These are phyloP conservation scores for Coenonympha arcania DNA, from an alignment of 2,888 invertebrate species.

Conservation along the genomic window DNA sequence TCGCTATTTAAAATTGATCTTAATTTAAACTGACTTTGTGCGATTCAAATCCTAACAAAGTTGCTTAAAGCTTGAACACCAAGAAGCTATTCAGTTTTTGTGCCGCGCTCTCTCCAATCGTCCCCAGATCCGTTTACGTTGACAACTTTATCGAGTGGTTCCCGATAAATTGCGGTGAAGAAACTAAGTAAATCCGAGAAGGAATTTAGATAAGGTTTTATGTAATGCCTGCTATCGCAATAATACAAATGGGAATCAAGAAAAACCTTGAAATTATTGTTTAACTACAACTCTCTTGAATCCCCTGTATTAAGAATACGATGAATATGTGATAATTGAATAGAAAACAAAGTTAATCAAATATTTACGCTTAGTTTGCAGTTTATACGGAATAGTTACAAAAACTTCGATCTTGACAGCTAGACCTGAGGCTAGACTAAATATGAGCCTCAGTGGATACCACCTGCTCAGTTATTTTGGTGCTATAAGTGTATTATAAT, in stretches of 20 bases:
- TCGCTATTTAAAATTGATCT: too few relatives aligned
- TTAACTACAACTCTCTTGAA: too few relatives aligned
- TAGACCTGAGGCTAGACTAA: too few relatives aligned
- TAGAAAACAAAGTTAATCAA: too few relatives aligned
- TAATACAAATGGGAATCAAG: slow-evolving; percentile 67
- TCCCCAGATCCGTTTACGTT: slow-evolving; percentile 62
- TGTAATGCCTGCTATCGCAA: slow-evolving; percentile 67
- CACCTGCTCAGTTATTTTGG: too few relatives aligned
- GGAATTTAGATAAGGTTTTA: slow-evolving; percentile 74
- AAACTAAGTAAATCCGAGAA: slow-evolving; percentile 74
- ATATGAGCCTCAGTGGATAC: too few relatives aligned
- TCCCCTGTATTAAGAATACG: too few relatives aligned
- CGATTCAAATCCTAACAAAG: neutral
- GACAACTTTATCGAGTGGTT: slow-evolving; percentile 74
- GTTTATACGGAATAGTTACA: too few relatives aligned
- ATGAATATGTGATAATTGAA: too few relatives aligned
- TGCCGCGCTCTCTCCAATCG: slow-evolving; percentile 60
- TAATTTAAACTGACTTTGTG: neutral
- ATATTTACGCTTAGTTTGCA: too few relatives aligned
- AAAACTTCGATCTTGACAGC: too few relatives aligned
- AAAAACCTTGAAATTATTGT: neutral
- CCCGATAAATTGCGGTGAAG: slow-evolving; percentile 74
- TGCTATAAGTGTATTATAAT: too few relatives aligned
- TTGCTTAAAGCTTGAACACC: slow-evolving; percentile 6
- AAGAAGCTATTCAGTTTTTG: slow-evolving; percentile 54